Evolutionary conservation across 1,140 invertebrate species (phyloP).

Genomic region (Drosophila burlai): DNA sequence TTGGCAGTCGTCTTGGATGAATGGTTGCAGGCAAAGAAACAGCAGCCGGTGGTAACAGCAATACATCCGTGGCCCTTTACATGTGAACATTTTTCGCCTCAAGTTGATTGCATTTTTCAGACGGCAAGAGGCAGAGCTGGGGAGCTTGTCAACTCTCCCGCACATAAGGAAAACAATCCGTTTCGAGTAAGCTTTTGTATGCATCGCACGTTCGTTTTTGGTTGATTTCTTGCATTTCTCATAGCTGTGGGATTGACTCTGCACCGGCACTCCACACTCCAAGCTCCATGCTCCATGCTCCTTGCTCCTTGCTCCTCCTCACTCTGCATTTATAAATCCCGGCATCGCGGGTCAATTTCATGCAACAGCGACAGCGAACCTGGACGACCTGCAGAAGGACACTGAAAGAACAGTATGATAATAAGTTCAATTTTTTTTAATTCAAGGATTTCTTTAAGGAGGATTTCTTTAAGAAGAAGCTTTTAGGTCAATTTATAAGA

Average conservation of each 20-base stretch:
- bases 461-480: too few relatives aligned
- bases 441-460: too few relatives aligned
- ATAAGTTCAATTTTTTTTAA: too few relatives aligned
- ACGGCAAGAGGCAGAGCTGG: background rate
- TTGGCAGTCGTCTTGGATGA: slow-evolving; percentile 53
- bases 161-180: slow-evolving; percentile 75
- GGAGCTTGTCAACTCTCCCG: slow-evolving; percentile 46
- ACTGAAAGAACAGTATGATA: slow-evolving; percentile 1
- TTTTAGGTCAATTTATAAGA: too few relatives aligned
- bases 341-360: slow-evolving; percentile 80
- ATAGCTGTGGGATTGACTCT: slow-evolving; percentile 55
- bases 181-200: slow-evolving; percentile 67
- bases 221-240: slow-evolving; percentile 83
- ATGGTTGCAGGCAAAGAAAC: slow-evolving; percentile 20
- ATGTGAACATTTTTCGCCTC: slow-evolving; percentile 68
- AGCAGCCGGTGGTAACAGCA: background rate
- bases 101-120: slow-evolving; percentile 83
- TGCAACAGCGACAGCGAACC: slow-evolving; percentile 67
- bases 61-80: slow-evolving; percentile 55
- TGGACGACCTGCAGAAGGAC: slow-evolving; percentile 30
- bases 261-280: slow-evolving; percentile 43
- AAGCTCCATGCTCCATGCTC: background rate
- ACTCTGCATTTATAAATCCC: slow-evolving; percentile 70
- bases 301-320: background rate
- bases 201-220: slow-evolving; percentile 81